Conservation (phyloP, 2,113 vertebrate species). For the Melanostigma gelatinosum region DNA sequence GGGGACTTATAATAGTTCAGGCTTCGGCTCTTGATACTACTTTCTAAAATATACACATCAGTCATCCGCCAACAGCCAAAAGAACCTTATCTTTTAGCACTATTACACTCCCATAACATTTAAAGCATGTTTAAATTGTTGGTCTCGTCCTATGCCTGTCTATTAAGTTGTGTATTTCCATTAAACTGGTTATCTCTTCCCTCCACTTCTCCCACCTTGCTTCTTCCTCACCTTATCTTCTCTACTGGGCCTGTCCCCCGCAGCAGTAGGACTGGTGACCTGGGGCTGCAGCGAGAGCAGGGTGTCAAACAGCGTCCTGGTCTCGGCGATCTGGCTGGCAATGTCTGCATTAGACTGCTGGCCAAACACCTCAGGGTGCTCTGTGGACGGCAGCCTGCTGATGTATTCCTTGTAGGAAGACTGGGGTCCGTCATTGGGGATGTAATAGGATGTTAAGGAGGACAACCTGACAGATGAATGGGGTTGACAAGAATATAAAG, state of each 20-base stretch:
- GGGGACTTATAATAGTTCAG: background rate
- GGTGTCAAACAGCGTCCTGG: constrained; percentile 87
- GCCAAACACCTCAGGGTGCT: constrained; percentile 89
- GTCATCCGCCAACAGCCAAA: background rate
- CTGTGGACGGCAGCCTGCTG: constrained; percentile 82
- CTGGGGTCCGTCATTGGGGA: constrained; percentile 86
- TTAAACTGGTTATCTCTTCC: background rate
- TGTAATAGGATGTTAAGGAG: constrained; percentile 80
- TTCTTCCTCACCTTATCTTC: background rate
- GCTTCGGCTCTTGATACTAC: background rate
- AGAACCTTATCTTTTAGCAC: background rate
- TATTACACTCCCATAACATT: background rate
- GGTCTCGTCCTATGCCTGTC: background rate
- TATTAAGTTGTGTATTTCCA: background rate
- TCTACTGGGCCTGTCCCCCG: background rate
- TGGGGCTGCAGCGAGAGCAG: constrained; percentile 91
- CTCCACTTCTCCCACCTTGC: background rate
- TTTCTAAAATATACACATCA: constrained; percentile 4
- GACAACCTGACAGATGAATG: constrained; percentile 82
- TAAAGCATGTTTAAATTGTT: constrained; percentile 1
- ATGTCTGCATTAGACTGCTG: constrained; percentile 91
- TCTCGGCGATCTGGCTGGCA: constrained; percentile 89
- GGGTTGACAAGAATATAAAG: background rate
- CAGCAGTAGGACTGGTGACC: constrained; percentile 72
- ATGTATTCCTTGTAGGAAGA: constrained; percentile 84